Evolutionary conservation across 2,797 vertebrate genomes (phyloP).

Genomic region (Choloepus didactylus): DNA sequence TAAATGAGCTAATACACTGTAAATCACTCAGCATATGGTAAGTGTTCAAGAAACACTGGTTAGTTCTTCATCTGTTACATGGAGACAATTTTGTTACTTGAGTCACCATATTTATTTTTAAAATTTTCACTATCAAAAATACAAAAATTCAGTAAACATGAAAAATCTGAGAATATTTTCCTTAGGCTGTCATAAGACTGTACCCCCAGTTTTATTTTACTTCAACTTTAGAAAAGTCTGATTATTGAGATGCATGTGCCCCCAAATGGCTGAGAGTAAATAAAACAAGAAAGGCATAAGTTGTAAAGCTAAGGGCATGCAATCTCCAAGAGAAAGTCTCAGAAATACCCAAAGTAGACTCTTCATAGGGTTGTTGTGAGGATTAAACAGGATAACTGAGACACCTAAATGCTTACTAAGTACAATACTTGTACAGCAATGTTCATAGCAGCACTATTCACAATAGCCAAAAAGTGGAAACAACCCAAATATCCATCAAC

Average conservation of each 20-base stretch:
- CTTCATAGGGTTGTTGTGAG: background rate
- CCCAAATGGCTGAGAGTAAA: slow-evolving; percentile 86
- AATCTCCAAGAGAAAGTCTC: slow-evolving; percentile 87
- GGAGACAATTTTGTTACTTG: background rate
- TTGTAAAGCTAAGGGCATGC: slow-evolving; percentile 89
- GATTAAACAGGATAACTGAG: background rate
- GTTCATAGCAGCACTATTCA: background rate
- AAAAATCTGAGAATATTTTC: slow-evolving; percentile 85
- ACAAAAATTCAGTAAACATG: slow-evolving; percentile 91
- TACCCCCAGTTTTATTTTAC: slow-evolving; percentile 73
- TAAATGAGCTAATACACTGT: background rate
- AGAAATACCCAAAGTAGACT: slow-evolving; percentile 82
- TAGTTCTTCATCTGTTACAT: slow-evolving; percentile 3
- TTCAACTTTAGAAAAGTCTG: slow-evolving; percentile 80
- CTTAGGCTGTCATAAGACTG: slow-evolving; percentile 81
- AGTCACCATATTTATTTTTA: slow-evolving; percentile 90
- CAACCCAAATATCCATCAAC: background rate
- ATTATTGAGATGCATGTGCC: slow-evolving; percentile 88
- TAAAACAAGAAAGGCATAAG: slow-evolving; percentile 87
- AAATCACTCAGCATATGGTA: background rate
- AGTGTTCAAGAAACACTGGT: slow-evolving; percentile 26
- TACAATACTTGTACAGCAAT: slow-evolving; percentile 2
- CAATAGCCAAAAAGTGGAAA: slow-evolving; percentile 16
- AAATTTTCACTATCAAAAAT: slow-evolving; percentile 91
- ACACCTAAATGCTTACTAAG: background rate